phyloP scores from a whole-genome alignment of 2,888 invertebrate species.

The Polyommatus icarus region DNA sequence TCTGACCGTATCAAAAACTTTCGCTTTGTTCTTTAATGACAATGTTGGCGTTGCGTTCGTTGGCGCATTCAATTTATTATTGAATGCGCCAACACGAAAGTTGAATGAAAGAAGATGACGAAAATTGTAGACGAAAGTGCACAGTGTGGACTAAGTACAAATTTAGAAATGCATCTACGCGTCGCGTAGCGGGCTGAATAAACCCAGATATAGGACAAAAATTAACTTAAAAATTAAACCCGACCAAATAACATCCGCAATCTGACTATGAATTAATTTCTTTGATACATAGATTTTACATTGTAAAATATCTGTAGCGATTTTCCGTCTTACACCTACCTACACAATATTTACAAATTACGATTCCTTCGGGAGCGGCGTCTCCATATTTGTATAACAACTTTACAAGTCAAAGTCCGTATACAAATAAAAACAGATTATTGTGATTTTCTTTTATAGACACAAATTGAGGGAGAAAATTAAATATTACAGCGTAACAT shows the following conservation, averaged over 20 bases:
- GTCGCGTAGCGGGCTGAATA: too few species aligned
- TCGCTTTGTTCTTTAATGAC: too few species aligned
- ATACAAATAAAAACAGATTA: conserved; percentile 21
- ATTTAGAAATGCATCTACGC: too few species aligned
- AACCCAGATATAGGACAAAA: too few species aligned
- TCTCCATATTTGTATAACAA: conserved; percentile 19
- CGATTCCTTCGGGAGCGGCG: conserved; percentile 18
- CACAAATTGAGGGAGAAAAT: not conserved
- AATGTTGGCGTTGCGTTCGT: too few species aligned
- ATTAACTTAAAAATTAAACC: too few species aligned
- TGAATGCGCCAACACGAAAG: too few species aligned
- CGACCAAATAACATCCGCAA: not conserved
- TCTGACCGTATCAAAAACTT: too few species aligned
- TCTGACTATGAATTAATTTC: not conserved
- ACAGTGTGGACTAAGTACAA: too few species aligned
- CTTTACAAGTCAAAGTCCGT: conserved; percentile 11
- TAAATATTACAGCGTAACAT: not conserved
- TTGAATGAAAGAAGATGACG: too few species aligned
- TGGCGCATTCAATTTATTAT: too few species aligned
- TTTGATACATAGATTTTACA: not conserved
- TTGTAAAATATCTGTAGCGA: not conserved
- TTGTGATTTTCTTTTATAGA: conserved; percentile 25
- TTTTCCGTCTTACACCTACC: not conserved
- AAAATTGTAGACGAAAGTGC: too few species aligned
- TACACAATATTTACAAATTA: conserved; percentile 28